A percentile compares a stretch with the other conserved stretches of the same genome.
phyloP scores from a whole-genome alignment of 2,797 vertebrate genomes.

The Kryptopterus vitreolus region DNA sequence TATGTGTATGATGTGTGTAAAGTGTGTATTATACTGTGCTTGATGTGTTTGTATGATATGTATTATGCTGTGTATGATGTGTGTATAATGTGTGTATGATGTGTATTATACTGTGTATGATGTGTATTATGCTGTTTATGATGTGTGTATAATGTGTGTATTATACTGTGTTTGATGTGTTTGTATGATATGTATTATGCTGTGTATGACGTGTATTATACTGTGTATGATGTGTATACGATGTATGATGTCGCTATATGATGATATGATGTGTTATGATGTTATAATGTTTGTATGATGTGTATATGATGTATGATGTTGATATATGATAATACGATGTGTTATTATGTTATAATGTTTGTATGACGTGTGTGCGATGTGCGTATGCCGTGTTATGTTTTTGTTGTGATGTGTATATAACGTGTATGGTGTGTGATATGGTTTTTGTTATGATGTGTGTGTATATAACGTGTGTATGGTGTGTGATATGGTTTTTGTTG shows the following conservation, averaged over 20 bases:
- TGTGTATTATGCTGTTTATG: too few relatives aligned
- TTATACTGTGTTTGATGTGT: too few relatives aligned
- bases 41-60: neutral
- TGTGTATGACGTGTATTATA: neutral
- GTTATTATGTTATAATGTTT: neutral
- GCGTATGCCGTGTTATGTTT: too few relatives aligned
- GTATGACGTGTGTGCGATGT: neutral
- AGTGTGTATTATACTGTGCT: neutral
- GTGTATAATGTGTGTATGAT: neutral
- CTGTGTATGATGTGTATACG: neutral
- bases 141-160: neutral
- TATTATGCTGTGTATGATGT: neutral
- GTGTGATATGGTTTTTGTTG: too few relatives aligned
- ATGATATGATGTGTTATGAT: neutral
- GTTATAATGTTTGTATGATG: too few relatives aligned
- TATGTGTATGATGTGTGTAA: neutral
- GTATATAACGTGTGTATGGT: too few relatives aligned
- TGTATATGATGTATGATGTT: neutral
- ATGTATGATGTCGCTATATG: too few relatives aligned
- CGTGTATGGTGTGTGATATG: too few relatives aligned
- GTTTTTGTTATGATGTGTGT: too few relatives aligned
- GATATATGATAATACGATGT: too few relatives aligned
- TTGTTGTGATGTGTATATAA: too few relatives aligned
- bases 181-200: neutral
- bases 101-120: neutral